Evolutionary conservation across 1,140 invertebrate species (phyloP), one percentile per base, ranked within the genome.

Genomic region (Aricia agestis): DNA sequence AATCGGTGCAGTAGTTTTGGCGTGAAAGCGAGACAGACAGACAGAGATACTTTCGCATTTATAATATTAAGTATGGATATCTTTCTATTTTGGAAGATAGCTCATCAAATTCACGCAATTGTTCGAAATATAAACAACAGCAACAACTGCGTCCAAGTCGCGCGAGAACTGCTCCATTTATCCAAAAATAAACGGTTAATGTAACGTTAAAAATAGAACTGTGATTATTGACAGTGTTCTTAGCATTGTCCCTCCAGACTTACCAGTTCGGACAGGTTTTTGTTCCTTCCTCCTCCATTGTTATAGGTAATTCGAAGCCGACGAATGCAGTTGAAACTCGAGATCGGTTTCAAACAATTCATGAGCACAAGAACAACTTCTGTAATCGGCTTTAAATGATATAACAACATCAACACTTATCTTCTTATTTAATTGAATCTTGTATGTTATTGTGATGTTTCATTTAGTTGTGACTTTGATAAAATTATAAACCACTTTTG

Each of bases 161-260:
- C 76, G 80, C 78, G 77, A 80, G 73, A 79, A 76, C 73, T 76
- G 78, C 71, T 82, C 80, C 74, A 82, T 79, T 80, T 78, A 76
- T 81, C 82, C 82, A 81, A 80, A 84, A 86, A 84, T 86, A 86
- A 84, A 80, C 73, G 63, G 72, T 75, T 67, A 82, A 76, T 82
- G 77, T 79, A 81, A 67, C 65, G 70, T 76, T 80, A 80, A 76
- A 82, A 84, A 86, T 84, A 84, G 82, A 72, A 75, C 77, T 80
- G 80, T 78, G 82, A 84, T 52, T 83, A 82, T 80, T 79, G 77
- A 86, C 78, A 81, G 82, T 77, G 76, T 67, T 69, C 42, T 66
- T 36, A 36, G 9, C 36, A 65, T 45, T 61, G 58, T 71, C 68
- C 19, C 71, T 61, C 32, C 13, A 42, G 66, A 76, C 77, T 73